Conservation (phyloP, 2,888 invertebrate genomes). For the Latrodectus hesperus region DNA sequence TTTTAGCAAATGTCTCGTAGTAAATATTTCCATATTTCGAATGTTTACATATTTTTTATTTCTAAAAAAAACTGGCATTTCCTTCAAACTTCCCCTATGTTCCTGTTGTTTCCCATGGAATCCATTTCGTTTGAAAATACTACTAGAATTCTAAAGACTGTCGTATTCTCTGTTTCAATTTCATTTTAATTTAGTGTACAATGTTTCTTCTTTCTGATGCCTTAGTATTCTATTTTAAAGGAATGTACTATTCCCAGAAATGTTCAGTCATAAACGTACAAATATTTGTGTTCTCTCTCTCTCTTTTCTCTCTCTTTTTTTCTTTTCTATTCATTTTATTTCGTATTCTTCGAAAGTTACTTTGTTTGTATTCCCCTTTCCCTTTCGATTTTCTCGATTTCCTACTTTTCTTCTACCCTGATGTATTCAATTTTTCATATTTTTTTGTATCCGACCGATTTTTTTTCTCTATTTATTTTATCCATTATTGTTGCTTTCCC, state of each 20-base stretch:
- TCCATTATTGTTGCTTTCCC: conserved; percentile 65
- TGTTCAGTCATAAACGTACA: conserved; percentile 46
- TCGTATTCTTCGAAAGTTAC: conserved; percentile 23
- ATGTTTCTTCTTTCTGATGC: conserved; percentile 38
- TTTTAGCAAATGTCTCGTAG: conserved; percentile 26
- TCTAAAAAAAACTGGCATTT: not conserved
- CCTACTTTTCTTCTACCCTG: conserved; percentile 51
- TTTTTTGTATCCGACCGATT: conserved; percentile 43
- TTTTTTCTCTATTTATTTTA: conserved; percentile 59
- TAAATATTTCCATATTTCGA: conserved; percentile 23
- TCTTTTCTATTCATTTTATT: conserved; percentile 33
- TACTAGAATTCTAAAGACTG: conserved; percentile 32
- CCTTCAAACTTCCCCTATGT: conserved; percentile 11
- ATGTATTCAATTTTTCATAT: conserved; percentile 68
- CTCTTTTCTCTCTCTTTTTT: conserved; percentile 11
- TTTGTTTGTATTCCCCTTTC: conserved; percentile 47
- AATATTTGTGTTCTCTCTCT: conserved; percentile 20
- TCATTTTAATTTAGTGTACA: conserved; percentile 59
- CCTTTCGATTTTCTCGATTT: conserved; percentile 63
- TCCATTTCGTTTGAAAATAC: conserved; percentile 27
- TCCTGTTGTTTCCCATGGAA: conserved; percentile 20
- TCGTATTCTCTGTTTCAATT: conserved; percentile 46
- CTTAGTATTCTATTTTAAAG: conserved; percentile 46
- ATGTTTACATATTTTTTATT: conserved; percentile 39
- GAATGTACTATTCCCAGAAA: conserved; percentile 17